Conservation (phyloP, 1,140 invertebrate species). For the Drosophila truncata region DNA sequence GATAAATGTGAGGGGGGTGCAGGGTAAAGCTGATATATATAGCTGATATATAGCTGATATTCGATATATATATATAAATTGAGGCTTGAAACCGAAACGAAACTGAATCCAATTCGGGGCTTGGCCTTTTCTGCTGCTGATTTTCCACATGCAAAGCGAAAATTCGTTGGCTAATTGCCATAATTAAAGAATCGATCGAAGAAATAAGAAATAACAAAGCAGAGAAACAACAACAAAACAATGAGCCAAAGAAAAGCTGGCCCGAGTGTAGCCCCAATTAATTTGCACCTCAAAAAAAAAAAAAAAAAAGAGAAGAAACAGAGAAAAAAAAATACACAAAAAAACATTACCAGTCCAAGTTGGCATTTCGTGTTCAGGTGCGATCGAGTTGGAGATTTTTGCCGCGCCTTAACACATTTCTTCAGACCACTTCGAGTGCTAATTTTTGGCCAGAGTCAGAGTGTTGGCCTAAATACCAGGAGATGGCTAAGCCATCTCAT, state of each 20-base stretch:
- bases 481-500: conserved; percentile 43
- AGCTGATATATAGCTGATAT: conserved; percentile 8
- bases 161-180: conserved; percentile 68
- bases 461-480: conserved; percentile 55
- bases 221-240: neutral
- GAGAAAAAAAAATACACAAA: conserved; percentile 4
- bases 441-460: conserved; percentile 46
- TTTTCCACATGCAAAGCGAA: conserved; percentile 56
- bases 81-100: conserved; percentile 24
- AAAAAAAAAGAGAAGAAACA: no score
- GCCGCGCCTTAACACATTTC: conserved; percentile 64
- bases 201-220: conserved; percentile 19
- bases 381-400: conserved; percentile 59
- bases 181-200: conserved; percentile 68
- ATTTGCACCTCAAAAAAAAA: conserved; percentile 52
- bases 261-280: conserved; percentile 55
- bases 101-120: conserved; percentile 31
- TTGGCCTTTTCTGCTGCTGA: conserved; percentile 34
- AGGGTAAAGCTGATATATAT: neutral
- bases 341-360: conserved; percentile 6
- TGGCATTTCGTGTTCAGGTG: conserved; percentile 54
- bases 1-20: conserved; percentile 33
- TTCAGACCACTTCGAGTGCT: conserved; percentile 46
- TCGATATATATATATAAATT: conserved; percentile 24
- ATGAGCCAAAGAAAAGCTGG: conserved; percentile 32